Evolutionary conservation across 2,888 invertebrate genomes (phyloP).

Genomic region (Heteropelma amictum): DNA sequence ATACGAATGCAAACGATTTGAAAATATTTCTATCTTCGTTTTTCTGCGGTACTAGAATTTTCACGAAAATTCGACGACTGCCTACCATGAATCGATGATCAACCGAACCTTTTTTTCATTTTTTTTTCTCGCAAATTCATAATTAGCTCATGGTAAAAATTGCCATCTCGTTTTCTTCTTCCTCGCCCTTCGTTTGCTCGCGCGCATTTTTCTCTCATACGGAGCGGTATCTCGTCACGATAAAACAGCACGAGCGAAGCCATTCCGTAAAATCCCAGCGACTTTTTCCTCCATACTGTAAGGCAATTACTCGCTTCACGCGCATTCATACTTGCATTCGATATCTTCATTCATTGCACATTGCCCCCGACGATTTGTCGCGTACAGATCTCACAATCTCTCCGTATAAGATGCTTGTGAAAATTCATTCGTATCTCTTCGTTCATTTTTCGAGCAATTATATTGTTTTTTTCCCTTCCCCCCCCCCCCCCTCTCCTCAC

Average conservation of each 20-base stretch:
- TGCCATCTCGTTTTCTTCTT: conserved; percentile 10
- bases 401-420: neutral
- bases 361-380: conserved; percentile 28
- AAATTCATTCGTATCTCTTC: neutral
- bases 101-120: neutral
- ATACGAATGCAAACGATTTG: conserved; percentile 5
- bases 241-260: conserved; percentile 39
- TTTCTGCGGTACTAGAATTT: neutral
- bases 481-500: neutral
- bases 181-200: conserved; percentile 9
- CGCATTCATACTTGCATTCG: conserved; percentile 44
- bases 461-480: neutral
- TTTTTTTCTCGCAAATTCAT: too few species aligned
- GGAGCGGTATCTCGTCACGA: conserved; percentile 45
- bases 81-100: neutral
- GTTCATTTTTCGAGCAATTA: too few species aligned
- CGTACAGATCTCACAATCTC: conserved; percentile 43
- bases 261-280: conserved; percentile 10
- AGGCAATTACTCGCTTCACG: conserved; percentile 49
- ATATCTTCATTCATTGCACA: conserved; percentile 48
- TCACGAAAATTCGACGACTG: neutral
- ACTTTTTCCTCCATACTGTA: conserved; percentile 44
- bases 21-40: conserved; percentile 12
- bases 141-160: conserved; percentile 42
- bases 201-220: conserved; percentile 18